Percentiles rank a stretch among this genome's conserved stretches.
Evolutionary conservation across 2,888 invertebrate species (phyloP).

Genomic region (Torymus tubicola): DNA sequence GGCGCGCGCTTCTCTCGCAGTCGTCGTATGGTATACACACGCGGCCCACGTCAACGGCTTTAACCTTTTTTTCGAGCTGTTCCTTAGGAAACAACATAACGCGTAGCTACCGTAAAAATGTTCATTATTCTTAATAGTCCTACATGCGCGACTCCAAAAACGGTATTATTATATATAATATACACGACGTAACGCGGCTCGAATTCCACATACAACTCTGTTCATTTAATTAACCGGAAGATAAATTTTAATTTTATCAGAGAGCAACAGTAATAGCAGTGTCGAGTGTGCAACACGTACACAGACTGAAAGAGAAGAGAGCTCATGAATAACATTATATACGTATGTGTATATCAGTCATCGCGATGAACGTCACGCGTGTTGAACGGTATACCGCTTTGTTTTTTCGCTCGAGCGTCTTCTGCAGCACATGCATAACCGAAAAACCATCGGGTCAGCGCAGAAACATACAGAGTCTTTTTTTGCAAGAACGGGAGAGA

Average conservation of each 20-base stretch:
- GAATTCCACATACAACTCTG: neutral
- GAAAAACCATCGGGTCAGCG: too few species aligned
- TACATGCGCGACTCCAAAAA: too few species aligned
- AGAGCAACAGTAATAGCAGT: neutral
- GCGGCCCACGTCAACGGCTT: too few species aligned
- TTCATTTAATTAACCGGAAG: conserved; percentile 8
- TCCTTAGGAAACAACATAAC: too few species aligned
- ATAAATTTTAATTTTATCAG: neutral
- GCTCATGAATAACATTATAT: conserved; percentile 6
- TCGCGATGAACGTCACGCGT: neutral
- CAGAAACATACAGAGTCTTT: too few species aligned
- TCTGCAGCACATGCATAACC: neutral
- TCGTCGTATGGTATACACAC: neutral
- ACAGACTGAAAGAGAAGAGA: neutral
- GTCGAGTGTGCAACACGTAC: neutral
- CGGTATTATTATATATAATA: too few species aligned
- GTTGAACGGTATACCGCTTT: neutral
- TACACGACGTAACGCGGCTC: neutral
- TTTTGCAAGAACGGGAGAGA: too few species aligned
- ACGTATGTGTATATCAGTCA: neutral
- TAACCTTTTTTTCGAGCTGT: too few species aligned
- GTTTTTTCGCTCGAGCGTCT: neutral
- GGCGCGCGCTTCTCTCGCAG: neutral
- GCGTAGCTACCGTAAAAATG: neutral
- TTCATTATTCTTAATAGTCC: conserved; percentile 14